phyloP scores from a whole-genome alignment of 2,888 invertebrate genomes.

The Eumacrocentrus americanus region DNA sequence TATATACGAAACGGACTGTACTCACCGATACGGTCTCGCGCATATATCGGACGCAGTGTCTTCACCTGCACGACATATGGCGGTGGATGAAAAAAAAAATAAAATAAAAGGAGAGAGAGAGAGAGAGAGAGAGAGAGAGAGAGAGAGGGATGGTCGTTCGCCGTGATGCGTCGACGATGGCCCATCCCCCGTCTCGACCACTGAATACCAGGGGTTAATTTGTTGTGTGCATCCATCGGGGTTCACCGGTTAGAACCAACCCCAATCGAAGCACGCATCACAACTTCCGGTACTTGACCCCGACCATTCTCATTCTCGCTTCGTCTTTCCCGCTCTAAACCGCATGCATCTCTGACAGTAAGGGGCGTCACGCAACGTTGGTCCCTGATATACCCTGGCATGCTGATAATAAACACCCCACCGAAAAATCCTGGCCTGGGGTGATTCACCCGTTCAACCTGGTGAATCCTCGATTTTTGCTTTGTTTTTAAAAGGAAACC shows the following conservation, averaged over 20 bases:
- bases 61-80: constrained; percentile 58
- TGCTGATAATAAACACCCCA: neutral
- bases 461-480: too few relatives aligned
- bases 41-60: constrained; percentile 36
- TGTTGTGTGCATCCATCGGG: constrained; percentile 44
- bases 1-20: neutral
- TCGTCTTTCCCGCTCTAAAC: constrained; percentile 1
- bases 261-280: constrained; percentile 34
- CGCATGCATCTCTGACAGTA: neutral
- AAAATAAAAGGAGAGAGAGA: constrained; percentile 9
- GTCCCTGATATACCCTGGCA: neutral
- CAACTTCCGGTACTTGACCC: constrained; percentile 57
- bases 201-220: constrained; percentile 44
- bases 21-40: constrained; percentile 24
- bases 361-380: constrained; percentile 24
- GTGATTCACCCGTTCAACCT: neutral
- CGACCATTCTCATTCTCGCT: constrained; percentile 31
- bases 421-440: neutral
- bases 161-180: constrained; percentile 38
- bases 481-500: too few relatives aligned
- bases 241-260: constrained; percentile 31
- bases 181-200: constrained; percentile 7
- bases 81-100: constrained; percentile 34
- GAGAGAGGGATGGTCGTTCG: constrained; percentile 42
- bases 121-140: neutral